Base-by-base conservation (phyloP, 2,113 vertebrate genomes). In the Oncorhynchus clarkii region DNA sequence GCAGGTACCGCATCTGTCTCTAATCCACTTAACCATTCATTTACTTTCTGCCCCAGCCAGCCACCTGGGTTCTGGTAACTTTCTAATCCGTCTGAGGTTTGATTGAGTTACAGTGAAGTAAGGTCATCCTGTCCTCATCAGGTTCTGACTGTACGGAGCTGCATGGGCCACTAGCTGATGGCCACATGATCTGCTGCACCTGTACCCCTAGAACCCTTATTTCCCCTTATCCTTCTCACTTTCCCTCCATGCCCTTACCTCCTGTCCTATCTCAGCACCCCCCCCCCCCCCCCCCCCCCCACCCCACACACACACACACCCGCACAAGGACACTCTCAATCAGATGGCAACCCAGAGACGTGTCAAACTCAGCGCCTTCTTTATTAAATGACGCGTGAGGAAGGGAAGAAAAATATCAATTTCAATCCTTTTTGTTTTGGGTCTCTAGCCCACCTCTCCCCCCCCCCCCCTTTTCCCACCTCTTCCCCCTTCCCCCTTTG, bases 21-120 rank as follows among this genome's bases (percentile, higher is more conserved):
- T 89, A 89, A 91, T 89, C 87, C 88, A 88, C 79, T 91, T 90
- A 88, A 79, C 70, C 81, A 82, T 85, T 88, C 75, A 89, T 89
- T 90, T 85, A 71, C 82, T 77, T 88, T 84, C 71, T 69, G 80
- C 75, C 72, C 84, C 77, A 70, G 39, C 20, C 60, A 26, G 60
- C 7, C 60, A 64, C 60, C 60, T 64, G 20, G 65, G 72, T 76
- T 59, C 27, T 67, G 22, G 57, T n/a, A 45, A 48, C 59, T 64
- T 64, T 7, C 60, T 24, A n/a, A 22, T 26, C 60, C 1, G 77
- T 73, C 76, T 74, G 75, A 54, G 16, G 1, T 18, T 13, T 54
- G 14, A 54, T 45, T 9, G 51, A 54, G 14, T 18, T 54, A 45
- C 8, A 45, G 39, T 54, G 51, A 16, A 18, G 14, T 54, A 18